phyloP scores from a whole-genome alignment of 2,888 invertebrate species.

The Hemistola chrysoprasaria region DNA sequence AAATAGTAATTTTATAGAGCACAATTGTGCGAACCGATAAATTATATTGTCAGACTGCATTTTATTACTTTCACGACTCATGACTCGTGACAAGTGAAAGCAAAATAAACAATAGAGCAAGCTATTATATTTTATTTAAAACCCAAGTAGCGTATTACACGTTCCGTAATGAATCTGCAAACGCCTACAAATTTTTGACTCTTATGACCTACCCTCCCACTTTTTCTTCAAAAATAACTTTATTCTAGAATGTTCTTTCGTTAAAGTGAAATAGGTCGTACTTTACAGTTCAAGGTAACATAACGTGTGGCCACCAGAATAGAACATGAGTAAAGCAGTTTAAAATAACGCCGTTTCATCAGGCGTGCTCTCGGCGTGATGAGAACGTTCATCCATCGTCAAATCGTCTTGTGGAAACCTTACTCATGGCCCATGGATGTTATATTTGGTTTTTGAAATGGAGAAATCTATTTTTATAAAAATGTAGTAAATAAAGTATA shows the following conservation, averaged over 20 bases:
- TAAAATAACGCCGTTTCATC: conserved; percentile 59
- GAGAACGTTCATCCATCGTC: conserved; percentile 25
- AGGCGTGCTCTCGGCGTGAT: conserved; percentile 40
- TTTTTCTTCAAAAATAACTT: conserved; percentile 13
- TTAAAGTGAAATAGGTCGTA: conserved; percentile 68
- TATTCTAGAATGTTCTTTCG: conserved; percentile 54
- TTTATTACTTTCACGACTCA: neutral
- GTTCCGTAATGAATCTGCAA: conserved; percentile 14
- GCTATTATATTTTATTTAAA: conserved; percentile 8
- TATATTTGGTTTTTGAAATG: too few relatives aligned
- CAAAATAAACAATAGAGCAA: conserved; percentile 8
- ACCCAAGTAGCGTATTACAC: conserved; percentile 11
- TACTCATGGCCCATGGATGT: conserved; percentile 25
- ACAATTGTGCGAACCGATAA: too few relatives aligned
- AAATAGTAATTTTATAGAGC: too few relatives aligned
- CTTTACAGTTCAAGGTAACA: conserved; percentile 71
- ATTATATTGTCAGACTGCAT: neutral
- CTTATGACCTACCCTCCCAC: conserved; percentile 22
- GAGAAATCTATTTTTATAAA: too few relatives aligned
- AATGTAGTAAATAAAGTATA: too few relatives aligned
- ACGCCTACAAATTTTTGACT: conserved; percentile 16
- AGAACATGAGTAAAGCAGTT: conserved; percentile 63
- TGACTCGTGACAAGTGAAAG: conserved; percentile 1
- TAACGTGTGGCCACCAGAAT: conserved; percentile 55
- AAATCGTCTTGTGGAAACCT: conserved; percentile 27